Percentiles rank a stretch among this genome's conserved stretches.
Conservation (phyloP, 2,797 vertebrate genomes). For the Rhincodon typus region DNA sequence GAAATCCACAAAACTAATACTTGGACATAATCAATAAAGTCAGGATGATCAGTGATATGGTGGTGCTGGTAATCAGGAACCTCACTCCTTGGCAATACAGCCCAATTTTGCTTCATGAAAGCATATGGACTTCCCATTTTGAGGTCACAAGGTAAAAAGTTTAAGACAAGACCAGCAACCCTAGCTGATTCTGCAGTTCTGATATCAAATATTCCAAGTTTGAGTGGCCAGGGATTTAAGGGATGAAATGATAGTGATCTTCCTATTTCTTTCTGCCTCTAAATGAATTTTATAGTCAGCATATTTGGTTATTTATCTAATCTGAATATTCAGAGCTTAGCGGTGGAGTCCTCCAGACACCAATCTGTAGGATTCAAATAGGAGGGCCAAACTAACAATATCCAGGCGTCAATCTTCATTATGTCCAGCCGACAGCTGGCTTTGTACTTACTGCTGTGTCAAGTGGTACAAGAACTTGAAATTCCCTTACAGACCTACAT, state of each 20-base stretch:
- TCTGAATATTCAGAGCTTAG: background rate
- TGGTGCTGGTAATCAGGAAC: too few species aligned
- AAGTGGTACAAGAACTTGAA: background rate
- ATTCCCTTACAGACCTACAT: background rate
- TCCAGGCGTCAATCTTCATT: background rate
- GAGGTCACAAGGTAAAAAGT: background rate
- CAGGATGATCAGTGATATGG: background rate
- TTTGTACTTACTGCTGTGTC: background rate
- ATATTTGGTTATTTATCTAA: background rate
- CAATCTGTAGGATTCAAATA: background rate
- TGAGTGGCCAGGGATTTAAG: background rate
- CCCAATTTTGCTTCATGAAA: background rate
- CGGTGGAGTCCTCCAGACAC: background rate
- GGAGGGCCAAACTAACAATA: background rate
- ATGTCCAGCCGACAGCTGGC: background rate
- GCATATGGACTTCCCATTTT: background rate
- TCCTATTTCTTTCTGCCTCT: background rate
- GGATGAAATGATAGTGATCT: background rate
- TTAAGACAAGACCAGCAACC: too few species aligned
- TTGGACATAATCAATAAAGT: background rate
- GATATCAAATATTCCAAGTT: background rate
- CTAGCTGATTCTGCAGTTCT: background rate
- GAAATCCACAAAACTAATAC: background rate
- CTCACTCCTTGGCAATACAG: background rate
- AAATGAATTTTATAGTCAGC: background rate